Conservation (phyloP, 2,797 vertebrate genomes). For the Falco novaeseelandiae region DNA sequence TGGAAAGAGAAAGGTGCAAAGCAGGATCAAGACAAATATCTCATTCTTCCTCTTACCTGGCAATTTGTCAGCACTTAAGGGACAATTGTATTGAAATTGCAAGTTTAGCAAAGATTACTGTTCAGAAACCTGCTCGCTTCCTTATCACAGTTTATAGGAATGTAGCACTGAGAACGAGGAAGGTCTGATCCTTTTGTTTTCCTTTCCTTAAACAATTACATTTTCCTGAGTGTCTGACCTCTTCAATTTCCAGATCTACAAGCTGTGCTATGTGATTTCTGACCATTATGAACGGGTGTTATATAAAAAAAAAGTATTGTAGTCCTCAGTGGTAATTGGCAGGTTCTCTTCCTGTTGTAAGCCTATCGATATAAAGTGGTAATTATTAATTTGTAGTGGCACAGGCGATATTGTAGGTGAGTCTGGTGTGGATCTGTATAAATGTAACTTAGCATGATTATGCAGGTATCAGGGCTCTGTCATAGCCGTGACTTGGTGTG, state of each 20-base stretch:
- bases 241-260: background rate
- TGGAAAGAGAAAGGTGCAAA: background rate
- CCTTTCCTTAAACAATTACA: background rate
- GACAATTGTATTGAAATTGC: background rate
- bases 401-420: background rate
- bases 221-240: background rate
- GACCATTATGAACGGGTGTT: background rate
- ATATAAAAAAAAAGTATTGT: background rate
- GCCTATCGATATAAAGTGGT: background rate
- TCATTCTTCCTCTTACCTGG: background rate
- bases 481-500: background rate
- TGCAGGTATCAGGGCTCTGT: background rate
- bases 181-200: background rate
- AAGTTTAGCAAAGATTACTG: background rate
- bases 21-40: background rate
- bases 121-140: background rate
- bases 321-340: background rate
- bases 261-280: background rate
- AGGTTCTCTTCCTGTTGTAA: background rate
- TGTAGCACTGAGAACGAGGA: background rate
- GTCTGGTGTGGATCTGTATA: rapidly evolving
- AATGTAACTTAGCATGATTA: background rate
- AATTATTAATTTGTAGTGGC: background rate
- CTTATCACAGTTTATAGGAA: background rate
- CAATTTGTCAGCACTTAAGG: background rate